Evolutionary conservation across 2,888 invertebrate genomes (phyloP), one percentile per base, ranked within the genome.

Genomic region (Himalopsyche japonica): DNA sequence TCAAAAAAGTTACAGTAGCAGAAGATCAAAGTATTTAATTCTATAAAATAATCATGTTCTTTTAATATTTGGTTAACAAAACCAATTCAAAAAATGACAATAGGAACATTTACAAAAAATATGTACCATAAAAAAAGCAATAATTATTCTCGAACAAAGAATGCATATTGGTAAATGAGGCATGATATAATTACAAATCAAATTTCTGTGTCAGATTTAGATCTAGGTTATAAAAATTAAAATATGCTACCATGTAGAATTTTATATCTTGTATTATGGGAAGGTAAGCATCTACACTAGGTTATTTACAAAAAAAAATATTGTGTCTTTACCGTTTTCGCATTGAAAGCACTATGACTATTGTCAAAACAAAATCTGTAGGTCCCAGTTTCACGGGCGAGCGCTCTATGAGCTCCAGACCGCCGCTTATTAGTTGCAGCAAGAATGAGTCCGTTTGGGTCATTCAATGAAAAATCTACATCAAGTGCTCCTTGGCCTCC

Each of bases 291-390:
- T 37, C 10, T 10, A 8, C 7, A 7, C 7, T 8, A 0, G 7
- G 37, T 37, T 37, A 10, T 3, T 5, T 8, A 37, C 37, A 37
- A 37, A 43, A 43, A 15, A 15, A 12, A 43, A 15, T 43, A n/a
- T 15, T 12, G 43, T 48, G 34, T 76, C 8, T 91, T 90, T 64
- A 97, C 95, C 0, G 96, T 95, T 89, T 98, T 98, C 18, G 93
- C 91, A 87, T 96, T 96, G 88, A 96, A 97, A n/a, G 93, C 93
- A 89, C 95, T 96, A 89, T 96, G 95, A 0, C 94, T 95, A 89
- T 98, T 98, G 89, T 98, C 98, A 88, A 98, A 97, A 88, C 98
- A 98, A 88, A 98, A 94, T 86, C 95, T 93, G 89, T 96, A 97
- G 89, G 97, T 97, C 0, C 97, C 98, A 7, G 93, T 91, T 76